Evolutionary conservation across 2,797 vertebrate genomes (phyloP).

Genomic region (Gambusia yucatana): DNA sequence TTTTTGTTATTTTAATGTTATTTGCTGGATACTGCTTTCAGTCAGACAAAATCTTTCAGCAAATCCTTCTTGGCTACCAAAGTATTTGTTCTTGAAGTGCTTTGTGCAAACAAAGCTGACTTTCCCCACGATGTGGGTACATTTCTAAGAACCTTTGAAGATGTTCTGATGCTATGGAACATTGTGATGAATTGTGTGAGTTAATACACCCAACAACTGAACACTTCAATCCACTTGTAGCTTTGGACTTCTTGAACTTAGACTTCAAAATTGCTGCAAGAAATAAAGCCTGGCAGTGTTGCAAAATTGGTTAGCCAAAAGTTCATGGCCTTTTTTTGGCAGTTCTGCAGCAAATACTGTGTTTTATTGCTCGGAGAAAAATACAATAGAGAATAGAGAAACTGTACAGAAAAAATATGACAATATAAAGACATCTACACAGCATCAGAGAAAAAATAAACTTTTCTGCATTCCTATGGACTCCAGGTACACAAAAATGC

Average conservation of each 20-base stretch:
- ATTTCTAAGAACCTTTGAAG: background rate
- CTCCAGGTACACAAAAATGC: background rate
- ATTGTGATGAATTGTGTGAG: background rate
- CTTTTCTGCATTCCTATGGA: background rate
- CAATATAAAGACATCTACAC: too few relatives aligned
- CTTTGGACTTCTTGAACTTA: background rate
- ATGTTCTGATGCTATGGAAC: background rate
- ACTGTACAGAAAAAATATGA: background rate
- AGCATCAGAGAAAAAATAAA: too few relatives aligned
- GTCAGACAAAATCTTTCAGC: too few relatives aligned
- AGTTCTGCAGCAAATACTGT: background rate
- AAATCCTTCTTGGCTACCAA: too few relatives aligned
- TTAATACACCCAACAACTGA: background rate
- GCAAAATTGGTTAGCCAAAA: background rate
- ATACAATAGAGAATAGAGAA: background rate
- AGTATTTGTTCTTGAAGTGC: background rate
- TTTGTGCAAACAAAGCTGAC: background rate
- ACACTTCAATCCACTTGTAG: background rate
- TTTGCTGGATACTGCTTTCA: too few relatives aligned
- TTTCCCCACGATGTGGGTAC: background rate
- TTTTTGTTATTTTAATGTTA: too few relatives aligned
- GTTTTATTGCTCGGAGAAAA: background rate
- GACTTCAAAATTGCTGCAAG: background rate
- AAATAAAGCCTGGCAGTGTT: too few relatives aligned
- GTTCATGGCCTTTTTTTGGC: background rate